These are phyloP conservation scores for Lindbergichthys nudifrons DNA, from an alignment of 2,797 vertebrate species.

Conservation along the genomic window DNA sequence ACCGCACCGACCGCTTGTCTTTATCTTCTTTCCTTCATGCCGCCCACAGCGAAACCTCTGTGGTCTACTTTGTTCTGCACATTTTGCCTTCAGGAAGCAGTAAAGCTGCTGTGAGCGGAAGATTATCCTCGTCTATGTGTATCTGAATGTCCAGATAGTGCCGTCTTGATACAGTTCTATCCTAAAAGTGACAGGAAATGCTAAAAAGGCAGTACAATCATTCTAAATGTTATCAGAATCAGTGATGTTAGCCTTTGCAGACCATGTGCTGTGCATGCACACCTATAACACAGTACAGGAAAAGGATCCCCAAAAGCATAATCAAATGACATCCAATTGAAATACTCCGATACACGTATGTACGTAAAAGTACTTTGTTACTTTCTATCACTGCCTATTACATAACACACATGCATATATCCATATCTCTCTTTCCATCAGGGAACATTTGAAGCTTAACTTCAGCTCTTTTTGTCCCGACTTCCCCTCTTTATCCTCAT, in stretches of 20 bases:
- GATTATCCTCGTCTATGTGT: not conserved
- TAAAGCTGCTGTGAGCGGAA: constrained; percentile 8
- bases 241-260: too few species aligned
- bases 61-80: constrained; percentile 20
- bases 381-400: too few species aligned
- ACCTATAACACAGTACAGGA: too few species aligned
- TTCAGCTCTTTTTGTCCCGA: constrained; percentile 29
- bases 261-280: too few species aligned
- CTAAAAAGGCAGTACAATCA: too few species aligned
- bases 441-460: constrained; percentile 44
- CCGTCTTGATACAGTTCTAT: not conserved
- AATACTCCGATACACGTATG: too few species aligned
- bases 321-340: too few species aligned
- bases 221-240: too few species aligned
- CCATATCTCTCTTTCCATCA: constrained; percentile 47
- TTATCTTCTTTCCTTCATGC: constrained; percentile 39
- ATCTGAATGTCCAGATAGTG: not conserved
- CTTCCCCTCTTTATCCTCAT: constrained; percentile 22
- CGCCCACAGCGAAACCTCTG: constrained; percentile 23
- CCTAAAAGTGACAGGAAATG: not conserved
- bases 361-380: too few species aligned
- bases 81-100: constrained; percentile 24
- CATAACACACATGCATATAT: constrained; percentile 5
- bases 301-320: too few species aligned
- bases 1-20: constrained; percentile 5